Evolutionary conservation across 2,797 vertebrate genomes (phyloP), one percentile per base, ranked within the genome.

Genomic region (Gila robusta): DNA sequence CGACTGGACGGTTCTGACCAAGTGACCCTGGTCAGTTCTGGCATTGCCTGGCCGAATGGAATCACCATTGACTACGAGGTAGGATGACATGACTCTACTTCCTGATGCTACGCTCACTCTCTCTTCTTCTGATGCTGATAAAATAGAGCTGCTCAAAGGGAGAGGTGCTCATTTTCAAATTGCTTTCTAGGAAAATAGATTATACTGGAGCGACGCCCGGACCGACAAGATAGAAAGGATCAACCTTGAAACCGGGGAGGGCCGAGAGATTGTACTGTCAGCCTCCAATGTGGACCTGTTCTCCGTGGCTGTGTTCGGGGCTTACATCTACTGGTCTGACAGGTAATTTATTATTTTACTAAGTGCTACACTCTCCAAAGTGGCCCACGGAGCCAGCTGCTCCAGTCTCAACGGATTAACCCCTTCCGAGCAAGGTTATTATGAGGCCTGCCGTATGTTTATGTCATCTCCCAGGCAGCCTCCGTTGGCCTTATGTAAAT

Each of bases 291-390:
- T 98, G 93, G 98, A 99, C 96, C 95, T 99, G 94, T 99, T 99
- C 96, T 99, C 98, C 23, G 96, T 99, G 73, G 96, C 97, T 16
- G 98, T 99, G 96, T 99, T 99, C 74, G 98, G 98, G 91, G 96
- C 97, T 94, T 99, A 98, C 96, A 98, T 99, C 96, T 99, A 99
- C 96, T 99, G 98, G 98, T 98, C 98, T 98, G 98, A 99, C 98
- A 99, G 98, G 98, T 99, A 98, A 98, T 98, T 98, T 96, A 96
- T 97, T 97, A 94, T 97, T 96, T 97, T 94, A 95, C 94, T 96
- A 94, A 96, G 94, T 94, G 93, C 96, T 96, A 92, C 90, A 95
- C 93, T 92, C 93, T 95, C 91, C 79, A 92, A 92, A 92, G 93
- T 94, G 83, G 83, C 92, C 95, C 95, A 93, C 89, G 87, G 94